phyloP scores from a whole-genome alignment of 1,140 invertebrate genomes.

The Listronotus oregonensis region DNA sequence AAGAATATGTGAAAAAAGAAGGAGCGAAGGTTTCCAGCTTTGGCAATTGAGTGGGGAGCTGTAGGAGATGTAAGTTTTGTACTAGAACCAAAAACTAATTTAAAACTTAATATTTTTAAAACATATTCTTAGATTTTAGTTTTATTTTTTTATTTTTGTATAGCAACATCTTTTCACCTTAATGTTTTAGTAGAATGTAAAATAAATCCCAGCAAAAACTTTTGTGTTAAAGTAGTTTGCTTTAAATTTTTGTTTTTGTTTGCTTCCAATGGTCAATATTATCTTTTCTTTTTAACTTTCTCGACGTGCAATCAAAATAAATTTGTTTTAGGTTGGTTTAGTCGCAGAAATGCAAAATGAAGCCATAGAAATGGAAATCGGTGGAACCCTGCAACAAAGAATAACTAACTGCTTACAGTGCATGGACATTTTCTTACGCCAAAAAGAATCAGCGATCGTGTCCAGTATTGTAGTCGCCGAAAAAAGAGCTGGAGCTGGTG shows the following conservation, averaged over 20 bases:
- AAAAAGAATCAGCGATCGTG: conserved; percentile 67
- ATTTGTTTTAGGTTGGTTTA: conserved; percentile 62
- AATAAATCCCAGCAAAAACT: too few species aligned
- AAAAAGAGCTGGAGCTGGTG: conserved; percentile 63
- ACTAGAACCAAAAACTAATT: too few species aligned
- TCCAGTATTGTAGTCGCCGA: conserved; percentile 81
- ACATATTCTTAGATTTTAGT: too few species aligned
- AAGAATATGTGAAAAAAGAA: conserved; percentile 68
- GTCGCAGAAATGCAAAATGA: conserved; percentile 83
- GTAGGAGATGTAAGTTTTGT: conserved; percentile 65
- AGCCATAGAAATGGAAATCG: conserved; percentile 74
- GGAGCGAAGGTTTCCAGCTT: conserved; percentile 65
- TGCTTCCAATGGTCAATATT: too few species aligned
- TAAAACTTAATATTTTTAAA: too few species aligned
- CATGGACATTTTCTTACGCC: conserved; percentile 71
- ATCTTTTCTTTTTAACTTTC: too few species aligned
- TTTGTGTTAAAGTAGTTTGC: too few species aligned
- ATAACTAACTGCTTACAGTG: conserved; percentile 77
- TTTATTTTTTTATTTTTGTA: too few species aligned
- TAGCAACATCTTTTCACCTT: too few species aligned
- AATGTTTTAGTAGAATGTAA: too few species aligned
- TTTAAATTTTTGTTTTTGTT: too few species aligned
- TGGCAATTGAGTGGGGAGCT: conserved; percentile 75
- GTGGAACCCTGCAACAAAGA: conserved; percentile 83
- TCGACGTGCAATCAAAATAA: too few species aligned